Base-by-base conservation (phyloP, 2,113 vertebrate genomes). In the Poeciliopsis retropinna region DNA sequence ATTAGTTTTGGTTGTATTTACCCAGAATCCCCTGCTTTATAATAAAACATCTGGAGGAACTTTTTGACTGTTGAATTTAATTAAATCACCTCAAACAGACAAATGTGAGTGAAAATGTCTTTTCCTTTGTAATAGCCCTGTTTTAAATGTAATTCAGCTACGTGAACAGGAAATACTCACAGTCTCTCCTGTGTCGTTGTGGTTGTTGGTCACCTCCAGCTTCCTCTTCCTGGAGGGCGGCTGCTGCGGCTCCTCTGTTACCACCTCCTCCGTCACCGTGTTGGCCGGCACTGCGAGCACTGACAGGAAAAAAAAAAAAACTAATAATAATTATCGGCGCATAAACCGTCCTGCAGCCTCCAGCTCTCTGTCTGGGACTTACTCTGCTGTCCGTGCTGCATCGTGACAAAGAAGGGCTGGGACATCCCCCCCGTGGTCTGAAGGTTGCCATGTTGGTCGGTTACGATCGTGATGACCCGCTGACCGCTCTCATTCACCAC, bases 381-480 rank as follows among this genome's bases (percentile, higher is more conserved):
- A 96, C 97, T 95, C 93, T 95, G 96, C 81, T 96, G 95, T 17
- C 96, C 95, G 0, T 96, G 94, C 72, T 95, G 96, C 96, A 97
- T 80, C 25, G 96, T 96, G 1, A 97, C 94, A 3, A 97, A 90
- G 75, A 97, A 95, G 0, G 95, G 96, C 81, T 96, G 97, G 3
- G 93, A 65, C 60, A 96, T 89, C 67, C 93, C 82, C 19, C 92
- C 89, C 0, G 94, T 89, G 14, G 92, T 92, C 65, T 95, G 96
- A 72, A 97, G 92, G 83, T 92, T 94, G 60, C 95, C 92, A 8
- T 97, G 93, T 69, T 96, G 94, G 64, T 97, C 96, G 0, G 96
- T 96, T 32, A 98, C 93, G 60, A 98, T 96, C 76, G 97, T 95
- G 77, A 98, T 96, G 74, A 98, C 94, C 27, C 94, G 93, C 91